These are phyloP conservation scores for Lota lota DNA, from an alignment of 2,113 vertebrate genomes.

Conservation along the genomic window DNA sequence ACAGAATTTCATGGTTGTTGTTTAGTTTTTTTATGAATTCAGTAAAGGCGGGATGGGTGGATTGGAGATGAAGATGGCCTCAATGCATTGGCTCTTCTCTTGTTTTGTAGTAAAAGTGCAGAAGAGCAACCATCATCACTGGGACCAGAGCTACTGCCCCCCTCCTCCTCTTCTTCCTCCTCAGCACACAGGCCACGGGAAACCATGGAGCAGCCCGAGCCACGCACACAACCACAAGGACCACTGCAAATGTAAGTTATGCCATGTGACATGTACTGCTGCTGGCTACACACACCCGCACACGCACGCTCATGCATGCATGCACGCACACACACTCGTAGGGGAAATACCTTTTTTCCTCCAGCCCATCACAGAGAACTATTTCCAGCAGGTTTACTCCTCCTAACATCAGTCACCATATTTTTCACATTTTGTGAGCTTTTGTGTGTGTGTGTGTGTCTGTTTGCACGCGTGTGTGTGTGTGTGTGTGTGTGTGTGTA, in stretches of 20 bases:
- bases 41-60: no score
- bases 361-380: slow-evolving; percentile 35
- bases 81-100: neutral
- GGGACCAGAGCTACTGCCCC: slow-evolving; percentile 88
- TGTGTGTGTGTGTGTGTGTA: no score
- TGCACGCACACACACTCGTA: neutral
- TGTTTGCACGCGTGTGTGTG: no score
- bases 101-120: slow-evolving; percentile 86
- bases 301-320: no score
- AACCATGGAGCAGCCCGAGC: slow-evolving; percentile 80
- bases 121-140: slow-evolving; percentile 88
- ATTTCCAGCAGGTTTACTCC: slow-evolving; percentile 24
- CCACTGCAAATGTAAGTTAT: slow-evolving; percentile 86
- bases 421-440: no score
- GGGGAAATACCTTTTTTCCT: slow-evolving; percentile 34
- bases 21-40: neutral
- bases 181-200: slow-evolving; percentile 83
- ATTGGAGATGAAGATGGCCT: neutral
- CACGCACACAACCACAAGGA: slow-evolving; percentile 81
- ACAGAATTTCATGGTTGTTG: slow-evolving; percentile 34
- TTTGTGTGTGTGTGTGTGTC: no score
- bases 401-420: neutral
- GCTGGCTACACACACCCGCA: slow-evolving; percentile 31
- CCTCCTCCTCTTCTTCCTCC: slow-evolving; percentile 77
- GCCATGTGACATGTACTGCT: slow-evolving; percentile 41